Evolutionary conservation across 2,113 vertebrate genomes (phyloP).

Genomic region (Mus spicilegus): DNA sequence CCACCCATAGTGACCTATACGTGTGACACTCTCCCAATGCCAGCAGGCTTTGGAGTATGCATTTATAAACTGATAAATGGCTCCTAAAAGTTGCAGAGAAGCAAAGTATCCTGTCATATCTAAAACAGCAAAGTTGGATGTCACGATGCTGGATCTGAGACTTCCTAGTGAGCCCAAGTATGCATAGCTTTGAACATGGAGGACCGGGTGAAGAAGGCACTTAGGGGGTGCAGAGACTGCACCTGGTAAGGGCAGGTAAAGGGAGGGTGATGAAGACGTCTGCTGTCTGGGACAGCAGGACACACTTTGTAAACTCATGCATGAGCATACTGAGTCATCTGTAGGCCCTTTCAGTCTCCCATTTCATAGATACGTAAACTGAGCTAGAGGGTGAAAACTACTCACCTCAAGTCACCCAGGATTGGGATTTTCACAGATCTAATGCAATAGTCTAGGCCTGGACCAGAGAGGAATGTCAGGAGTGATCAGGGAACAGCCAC

Average conservation of each 20-base stretch:
- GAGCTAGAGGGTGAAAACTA: neutral
- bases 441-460: neutral
- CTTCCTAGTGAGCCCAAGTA: neutral
- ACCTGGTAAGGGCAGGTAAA: neutral
- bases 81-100: neutral
- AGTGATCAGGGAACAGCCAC: neutral
- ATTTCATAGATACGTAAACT: neutral
- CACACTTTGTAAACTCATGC: no score
- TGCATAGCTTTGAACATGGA: accelerated
- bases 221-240: accelerated
- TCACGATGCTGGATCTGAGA: neutral
- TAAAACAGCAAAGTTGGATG: neutral
- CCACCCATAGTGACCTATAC: neutral
- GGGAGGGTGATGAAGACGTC: accelerated
- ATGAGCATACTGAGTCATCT: neutral
- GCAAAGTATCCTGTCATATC: neutral
- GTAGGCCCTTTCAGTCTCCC: neutral
- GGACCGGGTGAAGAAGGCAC: neutral
- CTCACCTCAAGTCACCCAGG: neutral
- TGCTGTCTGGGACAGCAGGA: accelerated
- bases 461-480: neutral
- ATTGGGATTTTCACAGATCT: neutral
- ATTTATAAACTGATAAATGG: neutral
- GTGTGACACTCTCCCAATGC: neutral
- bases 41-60: neutral